These are phyloP conservation scores for Psittacara wagleri DNA, from an alignment of 2,113 vertebrate genomes.

Conservation along the genomic window DNA sequence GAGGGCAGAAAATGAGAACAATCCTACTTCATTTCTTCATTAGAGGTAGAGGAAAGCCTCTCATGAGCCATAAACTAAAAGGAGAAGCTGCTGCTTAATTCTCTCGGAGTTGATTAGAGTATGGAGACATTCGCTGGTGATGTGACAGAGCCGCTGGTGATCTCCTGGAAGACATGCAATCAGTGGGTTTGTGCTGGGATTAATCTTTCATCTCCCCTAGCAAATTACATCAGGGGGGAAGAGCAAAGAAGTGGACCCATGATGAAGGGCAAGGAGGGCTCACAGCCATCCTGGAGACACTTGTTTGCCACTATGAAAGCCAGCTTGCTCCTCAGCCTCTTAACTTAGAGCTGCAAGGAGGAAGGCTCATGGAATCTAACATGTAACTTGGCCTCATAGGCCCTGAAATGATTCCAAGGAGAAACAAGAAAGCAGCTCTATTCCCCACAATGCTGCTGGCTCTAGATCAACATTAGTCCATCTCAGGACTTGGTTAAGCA, in stretches of 20 bases:
- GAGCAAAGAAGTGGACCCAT: background rate
- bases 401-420: background rate
- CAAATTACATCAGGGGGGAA: background rate
- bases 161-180: background rate
- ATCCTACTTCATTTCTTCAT: background rate
- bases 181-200: background rate
- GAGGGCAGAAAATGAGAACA: background rate
- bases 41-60: background rate
- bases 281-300: background rate
- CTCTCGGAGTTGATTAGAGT: constrained; percentile 16
- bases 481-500: background rate
- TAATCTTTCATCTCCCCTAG: background rate
- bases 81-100: background rate
- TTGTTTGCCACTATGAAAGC: background rate
- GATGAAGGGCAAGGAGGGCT: background rate
- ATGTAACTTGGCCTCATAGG: background rate
- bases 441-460: background rate
- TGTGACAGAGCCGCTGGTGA: background rate
- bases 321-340: background rate
- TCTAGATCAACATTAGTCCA: background rate
- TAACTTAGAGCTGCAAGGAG: background rate
- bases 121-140: background rate
- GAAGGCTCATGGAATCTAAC: background rate
- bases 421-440: background rate
- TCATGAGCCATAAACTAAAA: background rate